These are phyloP conservation scores for Drosophila pullipes DNA, from an alignment of 2,888 invertebrate species.

Conservation along the genomic window DNA sequence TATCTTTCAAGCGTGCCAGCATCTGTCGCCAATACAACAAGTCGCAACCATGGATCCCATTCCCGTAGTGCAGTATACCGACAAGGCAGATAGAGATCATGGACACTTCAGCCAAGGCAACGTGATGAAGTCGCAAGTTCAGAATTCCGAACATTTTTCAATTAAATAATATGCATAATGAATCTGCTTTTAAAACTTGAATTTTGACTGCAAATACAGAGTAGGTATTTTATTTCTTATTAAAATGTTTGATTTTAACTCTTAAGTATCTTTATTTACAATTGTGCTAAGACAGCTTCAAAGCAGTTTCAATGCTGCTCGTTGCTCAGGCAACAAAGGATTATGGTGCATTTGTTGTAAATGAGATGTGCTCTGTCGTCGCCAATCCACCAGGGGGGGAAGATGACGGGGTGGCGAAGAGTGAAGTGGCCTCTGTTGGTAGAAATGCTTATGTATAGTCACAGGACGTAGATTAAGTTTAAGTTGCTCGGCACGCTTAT, in stretches of 20 bases:
- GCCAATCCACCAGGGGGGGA: slow-evolving; percentile 57
- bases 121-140: slow-evolving; percentile 15
- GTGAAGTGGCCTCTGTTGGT: slow-evolving; percentile 68
- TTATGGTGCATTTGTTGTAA: slow-evolving; percentile 36
- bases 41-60: slow-evolving; percentile 38
- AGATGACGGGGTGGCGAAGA: slow-evolving; percentile 48
- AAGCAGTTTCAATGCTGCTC: slow-evolving; percentile 30
- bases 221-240: background rate
- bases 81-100: slow-evolving; percentile 15
- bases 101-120: slow-evolving; percentile 13
- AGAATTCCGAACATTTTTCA: slow-evolving; percentile 34
- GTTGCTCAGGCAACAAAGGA: slow-evolving; percentile 54
- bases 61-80: slow-evolving; percentile 44
- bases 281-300: background rate
- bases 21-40: slow-evolving; percentile 52
- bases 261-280: slow-evolving; percentile 14
- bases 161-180: background rate
- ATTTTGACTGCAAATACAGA: slow-evolving; percentile 38
- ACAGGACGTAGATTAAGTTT: slow-evolving; percentile 76
- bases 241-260: background rate
- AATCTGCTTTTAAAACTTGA: slow-evolving; percentile 3
- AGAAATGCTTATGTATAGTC: slow-evolving; percentile 82
- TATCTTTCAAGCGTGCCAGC: slow-evolving; percentile 21
- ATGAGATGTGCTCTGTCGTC: slow-evolving; percentile 20
- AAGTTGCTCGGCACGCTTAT: slow-evolving; percentile 67